A percentile compares a stretch with the other conserved stretches of the same genome.
These are phyloP conservation scores for Hyperoplus lanceolatus DNA, from an alignment of 2,797 vertebrate genomes.

Conservation along the genomic window DNA sequence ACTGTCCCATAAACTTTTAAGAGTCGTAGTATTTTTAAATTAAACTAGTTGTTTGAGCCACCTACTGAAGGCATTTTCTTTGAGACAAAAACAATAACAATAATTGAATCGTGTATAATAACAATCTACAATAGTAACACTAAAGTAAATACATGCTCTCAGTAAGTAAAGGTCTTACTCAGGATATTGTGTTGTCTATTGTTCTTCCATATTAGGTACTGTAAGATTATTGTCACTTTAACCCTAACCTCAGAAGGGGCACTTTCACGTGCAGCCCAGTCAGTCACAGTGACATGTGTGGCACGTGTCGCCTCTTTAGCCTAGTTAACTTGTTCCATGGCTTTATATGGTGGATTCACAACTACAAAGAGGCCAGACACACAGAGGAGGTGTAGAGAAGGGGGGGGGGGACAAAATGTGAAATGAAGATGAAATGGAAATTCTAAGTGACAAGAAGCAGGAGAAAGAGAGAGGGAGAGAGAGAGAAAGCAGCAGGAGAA, in stretches of 20 bases:
- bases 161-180: background rate
- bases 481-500: background rate
- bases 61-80: too few species aligned
- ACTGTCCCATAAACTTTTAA: too few species aligned
- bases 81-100: too few species aligned
- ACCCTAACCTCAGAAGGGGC: background rate
- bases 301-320: conserved; percentile 30
- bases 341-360: conserved; percentile 56
- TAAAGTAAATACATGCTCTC: background rate
- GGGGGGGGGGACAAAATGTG: background rate
- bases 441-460: conserved; percentile 26
- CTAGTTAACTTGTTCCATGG: background rate
- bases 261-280: conserved; percentile 11
- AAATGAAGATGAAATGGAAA: conserved; percentile 25
- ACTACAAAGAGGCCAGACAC: conserved; percentile 35
- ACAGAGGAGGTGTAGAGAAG: conserved; percentile 6
- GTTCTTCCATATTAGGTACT: conserved; percentile 20
- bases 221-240: background rate
- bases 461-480: background rate
- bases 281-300: conserved; percentile 32
- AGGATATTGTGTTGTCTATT: background rate
- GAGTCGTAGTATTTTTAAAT: too few species aligned
- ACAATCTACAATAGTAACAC: background rate
- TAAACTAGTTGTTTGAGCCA: too few species aligned
- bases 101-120: background rate